Evolutionary conservation across 2,888 invertebrate genomes (phyloP).

Genomic region (Cephus rjabovi): DNA sequence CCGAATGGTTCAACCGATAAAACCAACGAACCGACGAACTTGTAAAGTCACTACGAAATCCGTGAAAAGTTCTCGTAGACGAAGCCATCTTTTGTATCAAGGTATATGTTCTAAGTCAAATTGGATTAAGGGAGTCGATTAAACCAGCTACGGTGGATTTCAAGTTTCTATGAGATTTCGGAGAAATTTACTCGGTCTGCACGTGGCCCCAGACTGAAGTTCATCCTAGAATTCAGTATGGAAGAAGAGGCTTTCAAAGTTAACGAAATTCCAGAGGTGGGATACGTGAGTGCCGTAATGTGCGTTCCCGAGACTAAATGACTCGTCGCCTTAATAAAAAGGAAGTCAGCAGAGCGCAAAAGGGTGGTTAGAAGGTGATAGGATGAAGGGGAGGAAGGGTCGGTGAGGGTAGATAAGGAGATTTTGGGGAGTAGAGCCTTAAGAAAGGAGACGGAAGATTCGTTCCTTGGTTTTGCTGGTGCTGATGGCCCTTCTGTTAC

Average conservation of each 20-base stretch:
- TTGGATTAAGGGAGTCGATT: not conserved
- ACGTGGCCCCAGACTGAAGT: not conserved
- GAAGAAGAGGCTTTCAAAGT: not conserved
- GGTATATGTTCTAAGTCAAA: not conserved
- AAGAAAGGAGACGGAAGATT: not conserved
- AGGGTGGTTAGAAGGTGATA: not conserved
- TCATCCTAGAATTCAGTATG: not conserved
- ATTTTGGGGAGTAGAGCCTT: not conserved
- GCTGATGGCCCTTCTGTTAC: not conserved
- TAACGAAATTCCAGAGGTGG: not conserved
- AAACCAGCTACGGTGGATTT: not conserved
- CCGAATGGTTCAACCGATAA: not conserved
- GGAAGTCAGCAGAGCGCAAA: not conserved
- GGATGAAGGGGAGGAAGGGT: not conserved
- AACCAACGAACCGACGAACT: not conserved
- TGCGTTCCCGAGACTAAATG: not conserved
- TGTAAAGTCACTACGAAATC: not conserved
- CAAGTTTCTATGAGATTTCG: not conserved
- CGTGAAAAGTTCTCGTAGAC: not conserved
- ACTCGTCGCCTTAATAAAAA: not conserved
- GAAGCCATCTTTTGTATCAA: not conserved
- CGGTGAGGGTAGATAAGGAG: not conserved
- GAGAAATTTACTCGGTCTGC: not conserved
- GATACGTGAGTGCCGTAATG: not conserved
- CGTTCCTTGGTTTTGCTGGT: not conserved